Evolutionary conservation across 2,797 vertebrate genomes (phyloP).

Genomic region (Thalassophryne amazonica): DNA sequence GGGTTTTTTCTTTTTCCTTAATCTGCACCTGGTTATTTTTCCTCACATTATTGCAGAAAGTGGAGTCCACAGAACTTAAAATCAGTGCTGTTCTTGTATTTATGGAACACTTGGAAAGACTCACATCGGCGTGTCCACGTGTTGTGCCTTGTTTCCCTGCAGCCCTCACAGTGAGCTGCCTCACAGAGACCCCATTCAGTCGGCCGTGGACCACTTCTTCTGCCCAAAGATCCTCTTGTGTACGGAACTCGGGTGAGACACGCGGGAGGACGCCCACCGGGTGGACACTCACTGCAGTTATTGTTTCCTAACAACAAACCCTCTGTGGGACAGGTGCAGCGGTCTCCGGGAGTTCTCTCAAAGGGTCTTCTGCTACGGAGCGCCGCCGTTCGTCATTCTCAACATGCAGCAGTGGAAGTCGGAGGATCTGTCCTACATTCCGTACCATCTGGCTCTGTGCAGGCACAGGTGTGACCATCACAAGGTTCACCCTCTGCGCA

Average conservation of each 20-base stretch:
- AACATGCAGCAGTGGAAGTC: constrained; percentile 93
- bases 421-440: constrained; percentile 88
- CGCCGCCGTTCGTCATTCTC: constrained; percentile 88
- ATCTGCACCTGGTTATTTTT: no score
- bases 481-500: no score
- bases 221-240: constrained; percentile 83
- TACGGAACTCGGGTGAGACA: constrained; percentile 79
- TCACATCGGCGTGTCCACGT: no score
- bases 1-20: no score
- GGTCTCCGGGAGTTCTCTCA: constrained; percentile 87
- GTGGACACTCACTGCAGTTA: background rate
- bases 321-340: constrained; percentile 69
- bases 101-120: no score
- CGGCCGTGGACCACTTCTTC: constrained; percentile 86
- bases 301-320: no score
- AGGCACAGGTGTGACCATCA: constrained; percentile 80
- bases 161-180: constrained; percentile 87
- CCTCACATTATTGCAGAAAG: no score
- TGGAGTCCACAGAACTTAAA: no score
- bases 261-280: background rate
- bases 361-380: constrained; percentile 84
- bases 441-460: constrained; percentile 85
- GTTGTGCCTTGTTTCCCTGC: constrained; percentile 1
- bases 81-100: no score
- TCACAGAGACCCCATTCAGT: constrained; percentile 85